These are phyloP conservation scores for Habropoda laboriosa DNA, from an alignment of 1,140 invertebrate genomes.

Conservation along the genomic window DNA sequence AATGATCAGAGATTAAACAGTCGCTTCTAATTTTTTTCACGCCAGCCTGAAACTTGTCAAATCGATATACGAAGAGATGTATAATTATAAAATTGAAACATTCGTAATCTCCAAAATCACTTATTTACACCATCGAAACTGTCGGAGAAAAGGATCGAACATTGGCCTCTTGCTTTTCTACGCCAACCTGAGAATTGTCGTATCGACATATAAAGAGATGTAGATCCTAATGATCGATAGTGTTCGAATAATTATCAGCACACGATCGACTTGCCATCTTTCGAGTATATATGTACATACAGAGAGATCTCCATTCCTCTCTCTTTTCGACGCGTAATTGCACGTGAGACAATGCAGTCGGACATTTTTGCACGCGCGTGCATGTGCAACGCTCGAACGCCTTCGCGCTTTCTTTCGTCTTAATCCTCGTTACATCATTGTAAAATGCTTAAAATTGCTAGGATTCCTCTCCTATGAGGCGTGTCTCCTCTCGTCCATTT, in stretches of 20 bases:
- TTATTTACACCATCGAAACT: too few species aligned
- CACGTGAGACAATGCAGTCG: constrained; percentile 22
- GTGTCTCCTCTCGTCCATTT: not conserved
- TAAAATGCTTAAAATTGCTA: constrained; percentile 7
- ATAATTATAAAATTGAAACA: too few species aligned
- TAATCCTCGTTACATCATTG: constrained; percentile 28
- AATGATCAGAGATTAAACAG: too few species aligned
- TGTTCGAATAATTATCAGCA: not conserved
- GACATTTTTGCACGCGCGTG: constrained; percentile 36
- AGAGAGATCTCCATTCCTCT: not conserved
- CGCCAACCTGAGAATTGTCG: too few species aligned
- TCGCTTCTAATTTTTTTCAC: too few species aligned
- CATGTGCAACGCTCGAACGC: constrained; percentile 33
- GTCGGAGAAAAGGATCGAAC: too few species aligned
- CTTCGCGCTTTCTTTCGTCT: constrained; percentile 48
- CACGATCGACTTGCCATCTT: constrained; percentile 4
- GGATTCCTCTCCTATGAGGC: constrained; percentile 20
- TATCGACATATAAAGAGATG: not conserved
- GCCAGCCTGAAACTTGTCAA: too few species aligned
- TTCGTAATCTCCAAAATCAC: too few species aligned
- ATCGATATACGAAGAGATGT: too few species aligned
- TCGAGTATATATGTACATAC: not conserved
- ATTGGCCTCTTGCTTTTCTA: too few species aligned
- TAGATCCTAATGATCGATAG: not conserved
- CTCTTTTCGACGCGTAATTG: not conserved